Base-by-base conservation (phyloP, 2,113 vertebrate genomes). In the Polypterus senegalus region DNA sequence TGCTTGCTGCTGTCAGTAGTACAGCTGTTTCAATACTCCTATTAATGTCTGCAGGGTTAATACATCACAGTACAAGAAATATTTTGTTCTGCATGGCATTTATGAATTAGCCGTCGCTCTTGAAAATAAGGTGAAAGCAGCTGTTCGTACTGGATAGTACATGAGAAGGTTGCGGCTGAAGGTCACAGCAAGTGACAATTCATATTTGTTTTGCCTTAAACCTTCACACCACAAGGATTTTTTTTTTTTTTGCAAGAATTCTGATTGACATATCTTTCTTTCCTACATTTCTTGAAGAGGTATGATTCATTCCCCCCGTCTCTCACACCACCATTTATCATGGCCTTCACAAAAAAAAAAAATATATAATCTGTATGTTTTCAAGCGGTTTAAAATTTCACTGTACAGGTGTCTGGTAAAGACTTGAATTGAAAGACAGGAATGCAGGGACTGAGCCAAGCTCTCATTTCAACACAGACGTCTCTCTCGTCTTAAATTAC, bases 401-500 rank as follows among this genome's bases (percentile, higher is more conserved):
- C 65, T 73, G 70, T 71, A 73, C 74, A 85, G 73, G 82, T 85
- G 76, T 81, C 70, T 79, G 64, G 65, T 48, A 64, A 72, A 69
- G 77, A 64, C 61, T 61, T 45, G 58, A 4, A 69, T 65, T 71
- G 70, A 89, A 79, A 81, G 73, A 75, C 78, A 77, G 71, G 77
- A 73, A 82, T 69, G 72, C 67, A 66, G 78, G 66, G 75, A 76
- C 71, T 83, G 81, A 88, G 80, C 74, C 79, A 77, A 80, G 63
- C 76, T 78, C 75, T 81, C 84, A 81, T 82, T 85, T 79, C 64
- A 49, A 74, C 77, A 82, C 77, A 81, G 79, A 86, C 74, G 78
- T 84, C 79, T 81, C 74, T 79, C 80, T 83, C 88, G 77, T 86
- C 81, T 74, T 83, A 82, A 76, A 73, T 68, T 43, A 6, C 48